These are phyloP conservation scores for Ashinkailepas kermadecensis DNA, from an alignment of 2,888 invertebrate species.

Conservation along the genomic window DNA sequence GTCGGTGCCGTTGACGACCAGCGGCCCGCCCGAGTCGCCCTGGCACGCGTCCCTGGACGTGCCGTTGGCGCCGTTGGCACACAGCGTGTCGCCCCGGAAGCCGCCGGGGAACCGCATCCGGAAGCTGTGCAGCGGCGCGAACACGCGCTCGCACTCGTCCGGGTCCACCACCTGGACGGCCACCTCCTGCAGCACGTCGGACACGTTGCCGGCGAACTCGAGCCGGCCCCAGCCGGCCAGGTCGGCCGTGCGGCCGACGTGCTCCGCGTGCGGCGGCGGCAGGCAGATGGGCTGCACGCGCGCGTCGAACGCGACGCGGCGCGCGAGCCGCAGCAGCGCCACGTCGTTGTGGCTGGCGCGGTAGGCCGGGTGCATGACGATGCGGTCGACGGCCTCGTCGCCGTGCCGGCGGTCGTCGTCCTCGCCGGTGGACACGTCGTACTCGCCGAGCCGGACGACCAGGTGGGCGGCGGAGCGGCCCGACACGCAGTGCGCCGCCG, in stretches of 20 bases:
- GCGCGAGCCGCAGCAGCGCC: conserved; percentile 8
- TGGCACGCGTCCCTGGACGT: not conserved
- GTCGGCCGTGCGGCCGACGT: not conserved
- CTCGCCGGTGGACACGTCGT: not conserved
- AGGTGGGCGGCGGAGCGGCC: not conserved
- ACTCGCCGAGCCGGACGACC: not conserved
- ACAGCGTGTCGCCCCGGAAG: not conserved
- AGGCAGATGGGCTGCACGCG: conserved; percentile 4
- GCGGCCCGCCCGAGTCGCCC: conserved; percentile 5
- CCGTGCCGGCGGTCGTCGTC: not conserved
- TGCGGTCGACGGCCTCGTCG: not conserved
- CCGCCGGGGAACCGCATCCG: not conserved
- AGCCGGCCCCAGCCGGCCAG: not conserved
- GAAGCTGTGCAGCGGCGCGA: not conserved
- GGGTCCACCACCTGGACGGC: not conserved
- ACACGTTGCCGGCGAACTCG: not conserved
- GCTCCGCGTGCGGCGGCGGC: not conserved
- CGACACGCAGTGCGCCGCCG: conserved; percentile 6
- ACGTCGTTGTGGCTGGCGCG: conserved; percentile 1
- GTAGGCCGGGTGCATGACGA: not conserved
- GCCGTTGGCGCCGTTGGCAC: not conserved
- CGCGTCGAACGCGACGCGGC: not conserved
- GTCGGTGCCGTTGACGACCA: not conserved
- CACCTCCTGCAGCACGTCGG: not conserved
- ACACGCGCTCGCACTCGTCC: not conserved